phyloP scores from a whole-genome alignment of 2,888 invertebrate species.

The Pandemis cinnamomeana region DNA sequence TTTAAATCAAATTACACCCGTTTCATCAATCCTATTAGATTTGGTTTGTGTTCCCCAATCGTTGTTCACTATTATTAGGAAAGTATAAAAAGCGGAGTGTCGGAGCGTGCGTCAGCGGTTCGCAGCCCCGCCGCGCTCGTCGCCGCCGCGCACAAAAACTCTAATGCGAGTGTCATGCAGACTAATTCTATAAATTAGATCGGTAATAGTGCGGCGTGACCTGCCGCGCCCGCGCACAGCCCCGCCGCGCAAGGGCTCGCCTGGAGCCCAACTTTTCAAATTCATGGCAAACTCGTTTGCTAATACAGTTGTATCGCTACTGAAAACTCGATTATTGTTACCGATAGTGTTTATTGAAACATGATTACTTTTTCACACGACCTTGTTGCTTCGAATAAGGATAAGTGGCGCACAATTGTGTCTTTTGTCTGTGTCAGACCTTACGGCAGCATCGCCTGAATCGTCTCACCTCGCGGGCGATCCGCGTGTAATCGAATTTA shows the following conservation, averaged over 20 bases:
- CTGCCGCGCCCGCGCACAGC: conserved; percentile 41
- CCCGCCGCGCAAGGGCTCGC: background rate
- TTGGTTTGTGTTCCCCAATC: conserved; percentile 34
- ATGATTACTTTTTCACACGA: no score
- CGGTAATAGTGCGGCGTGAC: conserved; percentile 54
- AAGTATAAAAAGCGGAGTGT: conserved; percentile 29
- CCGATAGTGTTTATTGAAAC: no score
- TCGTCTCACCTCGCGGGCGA: conserved; percentile 1
- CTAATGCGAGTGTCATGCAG: conserved; percentile 40
- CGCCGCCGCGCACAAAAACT: conserved; percentile 28
- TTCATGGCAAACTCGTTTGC: no score
- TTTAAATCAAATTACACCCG: conserved; percentile 39
- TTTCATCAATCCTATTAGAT: conserved; percentile 40
- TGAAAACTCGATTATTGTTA: no score
- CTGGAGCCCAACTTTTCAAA: background rate
- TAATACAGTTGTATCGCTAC: no score
- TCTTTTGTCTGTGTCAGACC: background rate
- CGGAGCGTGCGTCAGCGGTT: conserved; percentile 39
- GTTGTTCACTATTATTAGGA: conserved; percentile 40
- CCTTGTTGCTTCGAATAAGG: no score
- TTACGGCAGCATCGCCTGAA: background rate
- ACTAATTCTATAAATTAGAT: conserved; percentile 59
- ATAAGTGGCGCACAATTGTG: background rate
- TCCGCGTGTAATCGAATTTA: conserved; percentile 59
- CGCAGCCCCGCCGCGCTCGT: conserved; percentile 21